phyloP scores from a whole-genome alignment of 2,797 vertebrate species.

The Megaceryle alcyon region DNA sequence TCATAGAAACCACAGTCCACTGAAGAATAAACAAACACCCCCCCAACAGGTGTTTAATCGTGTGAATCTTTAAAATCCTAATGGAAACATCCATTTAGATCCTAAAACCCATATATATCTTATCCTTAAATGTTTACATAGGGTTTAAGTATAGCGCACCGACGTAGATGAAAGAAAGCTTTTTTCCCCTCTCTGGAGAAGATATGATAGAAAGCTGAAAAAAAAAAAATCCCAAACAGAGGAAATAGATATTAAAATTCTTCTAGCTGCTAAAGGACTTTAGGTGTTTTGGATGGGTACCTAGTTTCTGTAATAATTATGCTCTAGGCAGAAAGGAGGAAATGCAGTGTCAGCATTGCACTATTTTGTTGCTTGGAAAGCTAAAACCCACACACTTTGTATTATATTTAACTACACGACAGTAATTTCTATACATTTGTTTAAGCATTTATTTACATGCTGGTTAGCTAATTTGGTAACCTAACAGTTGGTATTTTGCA shows the following conservation, averaged over 20 bases:
- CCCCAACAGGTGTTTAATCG: background rate
- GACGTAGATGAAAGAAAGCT: background rate
- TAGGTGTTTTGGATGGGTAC: background rate
- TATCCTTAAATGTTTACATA: constrained; percentile 3
- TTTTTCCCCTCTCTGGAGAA: background rate
- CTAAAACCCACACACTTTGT: background rate
- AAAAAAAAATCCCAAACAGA: background rate
- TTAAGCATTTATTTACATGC: background rate
- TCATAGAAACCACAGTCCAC: background rate
- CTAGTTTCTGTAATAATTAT: background rate
- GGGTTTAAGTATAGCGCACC: background rate
- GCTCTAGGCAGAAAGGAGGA: background rate
- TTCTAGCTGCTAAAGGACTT: background rate
- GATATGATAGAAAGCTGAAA: background rate
- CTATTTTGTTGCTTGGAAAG: background rate
- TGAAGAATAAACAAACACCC: background rate
- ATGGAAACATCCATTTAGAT: background rate
- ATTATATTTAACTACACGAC: background rate
- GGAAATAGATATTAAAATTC: background rate
- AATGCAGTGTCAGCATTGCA: background rate
- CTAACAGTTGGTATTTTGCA: background rate
- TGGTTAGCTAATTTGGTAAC: background rate
- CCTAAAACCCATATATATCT: background rate
- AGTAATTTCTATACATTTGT: background rate
- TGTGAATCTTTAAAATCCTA: background rate